phyloP scores from a whole-genome alignment of 2,888 invertebrate species.

The Dryobota labecula region DNA sequence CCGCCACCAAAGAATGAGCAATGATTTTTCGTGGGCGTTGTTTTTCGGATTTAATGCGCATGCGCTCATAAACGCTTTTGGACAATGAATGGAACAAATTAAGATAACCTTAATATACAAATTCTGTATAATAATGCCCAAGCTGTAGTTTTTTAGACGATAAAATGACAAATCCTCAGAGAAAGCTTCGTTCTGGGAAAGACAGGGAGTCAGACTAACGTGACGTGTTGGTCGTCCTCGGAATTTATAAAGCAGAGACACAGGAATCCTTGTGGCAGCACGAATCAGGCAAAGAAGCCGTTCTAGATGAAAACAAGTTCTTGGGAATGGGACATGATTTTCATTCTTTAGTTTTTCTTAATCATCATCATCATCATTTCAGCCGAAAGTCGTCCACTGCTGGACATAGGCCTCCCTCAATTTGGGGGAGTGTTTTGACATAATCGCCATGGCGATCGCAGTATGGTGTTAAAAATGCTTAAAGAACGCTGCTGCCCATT shows the following conservation, averaged over 20 bases:
- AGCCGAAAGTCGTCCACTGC: too few relatives aligned
- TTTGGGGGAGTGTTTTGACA: too few relatives aligned
- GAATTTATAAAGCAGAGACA: too few relatives aligned
- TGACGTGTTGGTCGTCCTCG: background rate
- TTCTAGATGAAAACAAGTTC: background rate
- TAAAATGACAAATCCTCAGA: background rate
- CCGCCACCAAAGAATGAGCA: background rate
- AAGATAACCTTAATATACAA: background rate
- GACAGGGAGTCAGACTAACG: background rate
- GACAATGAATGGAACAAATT: background rate
- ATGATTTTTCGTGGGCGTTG: background rate
- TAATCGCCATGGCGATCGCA: too few relatives aligned
- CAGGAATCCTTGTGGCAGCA: background rate
- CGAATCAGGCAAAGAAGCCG: too few relatives aligned
- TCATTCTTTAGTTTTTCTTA: too few relatives aligned
- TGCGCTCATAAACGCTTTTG: conserved; percentile 10
- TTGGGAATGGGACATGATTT: too few relatives aligned
- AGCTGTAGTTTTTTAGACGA: background rate
- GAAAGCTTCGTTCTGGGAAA: background rate
- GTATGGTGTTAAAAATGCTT: too few relatives aligned
- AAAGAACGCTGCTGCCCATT: too few relatives aligned
- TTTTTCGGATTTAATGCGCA: background rate
- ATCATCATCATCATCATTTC: too few relatives aligned
- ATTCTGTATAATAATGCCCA: background rate
- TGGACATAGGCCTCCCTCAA: too few relatives aligned